These are phyloP conservation scores for Eulemur coronatus DNA, from an alignment of 2,797 vertebrate species.

Conservation along the genomic window DNA sequence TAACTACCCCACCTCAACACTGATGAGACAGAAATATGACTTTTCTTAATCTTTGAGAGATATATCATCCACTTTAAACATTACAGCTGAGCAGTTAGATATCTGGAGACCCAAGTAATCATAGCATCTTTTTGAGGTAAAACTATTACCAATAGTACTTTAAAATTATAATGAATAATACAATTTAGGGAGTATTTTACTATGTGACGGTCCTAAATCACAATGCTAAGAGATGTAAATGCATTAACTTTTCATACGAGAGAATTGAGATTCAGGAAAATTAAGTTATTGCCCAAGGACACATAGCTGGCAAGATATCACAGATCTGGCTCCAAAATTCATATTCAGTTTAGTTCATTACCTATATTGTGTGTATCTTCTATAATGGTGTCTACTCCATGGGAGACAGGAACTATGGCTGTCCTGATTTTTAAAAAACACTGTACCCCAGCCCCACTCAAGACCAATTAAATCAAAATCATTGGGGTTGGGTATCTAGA, in stretches of 20 bases:
- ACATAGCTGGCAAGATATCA: not conserved
- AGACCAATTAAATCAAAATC: not conserved
- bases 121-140: not conserved
- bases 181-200: fast-evolving
- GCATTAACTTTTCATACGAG: not conserved
- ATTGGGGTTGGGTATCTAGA: not conserved
- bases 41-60: not conserved
- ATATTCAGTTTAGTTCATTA: not conserved
- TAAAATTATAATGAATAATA: not conserved
- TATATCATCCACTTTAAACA: not conserved
- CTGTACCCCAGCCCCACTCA: fast-evolving
- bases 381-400: not conserved
- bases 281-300: not conserved
- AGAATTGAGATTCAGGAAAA: not conserved
- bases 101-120: not conserved
- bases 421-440: not conserved
- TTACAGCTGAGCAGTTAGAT: not conserved
- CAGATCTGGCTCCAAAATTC: not conserved
- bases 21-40: not conserved
- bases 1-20: not conserved
- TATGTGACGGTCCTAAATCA: not conserved
- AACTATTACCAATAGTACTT: not conserved
- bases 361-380: not conserved
- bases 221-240: not conserved
- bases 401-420: not conserved